Conservation (phyloP, 2,888 invertebrate species). For the Nysson spinosus region DNA sequence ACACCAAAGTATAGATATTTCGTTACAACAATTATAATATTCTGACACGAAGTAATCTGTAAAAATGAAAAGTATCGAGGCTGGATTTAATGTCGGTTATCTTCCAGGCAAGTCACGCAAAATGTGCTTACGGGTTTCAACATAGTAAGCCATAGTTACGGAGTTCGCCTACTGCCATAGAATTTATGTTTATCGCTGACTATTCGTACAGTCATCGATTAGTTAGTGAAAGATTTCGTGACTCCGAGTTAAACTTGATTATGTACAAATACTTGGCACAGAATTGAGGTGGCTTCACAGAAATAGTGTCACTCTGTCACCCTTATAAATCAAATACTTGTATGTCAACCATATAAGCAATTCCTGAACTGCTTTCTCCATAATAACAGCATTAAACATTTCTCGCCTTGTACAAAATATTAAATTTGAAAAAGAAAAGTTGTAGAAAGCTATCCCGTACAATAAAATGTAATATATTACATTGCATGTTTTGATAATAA, state of each 20-base stretch:
- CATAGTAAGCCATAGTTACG: conserved; percentile 32
- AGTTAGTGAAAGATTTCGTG: conserved; percentile 48
- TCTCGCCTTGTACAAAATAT: no score
- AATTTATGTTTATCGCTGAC: conserved; percentile 44
- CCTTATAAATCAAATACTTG: no score
- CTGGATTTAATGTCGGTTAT: conserved; percentile 23
- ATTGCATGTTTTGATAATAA: no score
- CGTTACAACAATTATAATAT: no score
- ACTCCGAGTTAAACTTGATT: conserved; percentile 9
- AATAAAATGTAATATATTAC: no score
- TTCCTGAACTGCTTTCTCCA: no score
- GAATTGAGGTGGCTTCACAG: background rate
- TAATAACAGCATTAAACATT: no score
- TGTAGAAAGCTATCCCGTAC: no score
- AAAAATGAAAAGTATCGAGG: background rate
- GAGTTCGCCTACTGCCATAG: conserved; percentile 34
- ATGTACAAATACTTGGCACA: background rate
- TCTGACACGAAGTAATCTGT: background rate
- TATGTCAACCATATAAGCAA: no score
- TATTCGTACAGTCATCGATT: conserved; percentile 35
- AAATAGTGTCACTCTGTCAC: no score
- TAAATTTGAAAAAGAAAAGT: no score
- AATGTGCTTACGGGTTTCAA: conserved; percentile 42
- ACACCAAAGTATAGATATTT: no score
- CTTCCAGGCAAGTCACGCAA: conserved; percentile 55